A percentile compares a stretch with the other conserved stretches of the same genome.
phyloP scores from a whole-genome alignment of 2,113 vertebrate genomes.

The Paramisgurnus dabryanus region DNA sequence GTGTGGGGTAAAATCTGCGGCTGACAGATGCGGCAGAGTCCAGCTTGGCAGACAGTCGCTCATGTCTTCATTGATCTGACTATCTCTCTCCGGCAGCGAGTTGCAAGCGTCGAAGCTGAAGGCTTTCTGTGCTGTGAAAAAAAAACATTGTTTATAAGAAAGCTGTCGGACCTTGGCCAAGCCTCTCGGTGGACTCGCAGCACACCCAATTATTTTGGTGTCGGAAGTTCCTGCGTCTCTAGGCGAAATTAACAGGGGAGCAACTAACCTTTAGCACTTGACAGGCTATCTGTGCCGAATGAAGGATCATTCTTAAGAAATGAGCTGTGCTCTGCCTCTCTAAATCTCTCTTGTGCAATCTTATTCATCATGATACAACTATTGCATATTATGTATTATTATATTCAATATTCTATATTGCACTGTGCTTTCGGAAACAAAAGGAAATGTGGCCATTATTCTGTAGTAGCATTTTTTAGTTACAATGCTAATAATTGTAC shows the following conservation, averaged over 20 bases:
- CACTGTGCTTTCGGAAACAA: no score
- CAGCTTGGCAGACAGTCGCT: constrained; percentile 26
- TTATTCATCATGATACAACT: neutral
- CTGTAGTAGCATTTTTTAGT: no score
- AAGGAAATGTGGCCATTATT: no score
- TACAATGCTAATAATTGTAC: no score
- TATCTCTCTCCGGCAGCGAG: constrained; percentile 3
- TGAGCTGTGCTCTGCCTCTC: neutral
- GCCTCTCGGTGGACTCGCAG: constrained; percentile 23
- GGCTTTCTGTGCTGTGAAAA: neutral
- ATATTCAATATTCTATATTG: no score
- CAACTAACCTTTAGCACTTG: constrained; percentile 42
- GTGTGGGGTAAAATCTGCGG: neutral
- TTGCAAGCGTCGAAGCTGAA: neutral
- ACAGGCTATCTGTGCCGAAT: constrained; percentile 24
- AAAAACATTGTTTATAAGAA: constrained; percentile 1
- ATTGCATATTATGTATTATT: neutral
- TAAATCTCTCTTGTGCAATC: neutral
- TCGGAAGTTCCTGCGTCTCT: constrained; percentile 1
- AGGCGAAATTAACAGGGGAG: constrained; percentile 43
- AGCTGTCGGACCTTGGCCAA: constrained; percentile 5
- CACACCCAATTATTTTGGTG: constrained; percentile 41
- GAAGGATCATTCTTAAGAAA: neutral
- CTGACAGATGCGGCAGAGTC: constrained; percentile 24
- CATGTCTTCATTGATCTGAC: constrained; percentile 39